A percentile compares a stretch with the other conserved stretches of the same genome.
These are phyloP conservation scores for Orthonevra nobilis DNA, from an alignment of 2,888 invertebrate genomes.

Conservation along the genomic window DNA sequence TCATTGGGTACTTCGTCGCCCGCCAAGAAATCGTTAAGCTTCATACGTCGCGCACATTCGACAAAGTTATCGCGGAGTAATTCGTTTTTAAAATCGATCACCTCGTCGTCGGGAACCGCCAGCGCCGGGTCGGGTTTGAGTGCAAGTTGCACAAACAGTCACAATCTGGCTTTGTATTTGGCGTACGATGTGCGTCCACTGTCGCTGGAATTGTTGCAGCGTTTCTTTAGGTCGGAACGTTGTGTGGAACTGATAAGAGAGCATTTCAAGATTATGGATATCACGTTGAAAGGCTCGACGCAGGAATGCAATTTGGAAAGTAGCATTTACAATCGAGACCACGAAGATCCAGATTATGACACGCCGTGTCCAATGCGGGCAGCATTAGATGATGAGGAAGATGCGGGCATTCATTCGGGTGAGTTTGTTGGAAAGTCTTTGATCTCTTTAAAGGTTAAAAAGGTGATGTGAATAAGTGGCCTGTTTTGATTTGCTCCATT, in stretches of 20 bases:
- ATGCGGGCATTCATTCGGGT: conserved; percentile 88
- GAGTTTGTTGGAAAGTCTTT: conserved; percentile 74
- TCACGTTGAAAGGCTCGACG: conserved; percentile 76
- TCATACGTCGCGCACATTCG: conserved; percentile 87
- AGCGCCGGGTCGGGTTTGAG: conserved; percentile 28
- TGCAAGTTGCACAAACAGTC: conserved; percentile 44
- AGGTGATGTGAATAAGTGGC: no score
- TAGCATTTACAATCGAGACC: conserved; percentile 35
- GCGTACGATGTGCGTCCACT: conserved; percentile 78
- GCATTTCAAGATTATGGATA: conserved; percentile 78
- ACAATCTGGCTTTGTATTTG: conserved; percentile 73
- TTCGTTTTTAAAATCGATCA: conserved; percentile 83
- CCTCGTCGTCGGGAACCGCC: conserved; percentile 77
- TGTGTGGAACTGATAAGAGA: conserved; percentile 78
- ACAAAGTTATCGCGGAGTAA: conserved; percentile 87
- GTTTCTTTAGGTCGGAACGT: conserved; percentile 78
- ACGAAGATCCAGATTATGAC: conserved; percentile 71
- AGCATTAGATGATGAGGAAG: conserved; percentile 81
- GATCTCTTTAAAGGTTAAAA: no score
- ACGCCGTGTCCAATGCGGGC: conserved; percentile 79
- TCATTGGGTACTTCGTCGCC: conserved; percentile 80
- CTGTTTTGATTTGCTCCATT: no score
- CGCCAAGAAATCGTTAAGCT: conserved; percentile 83
- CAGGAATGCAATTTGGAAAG: conserved; percentile 79
- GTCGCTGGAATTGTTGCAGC: conserved; percentile 78